phyloP scores from a whole-genome alignment of 2,888 invertebrate genomes.

The Salticus scenicus region DNA sequence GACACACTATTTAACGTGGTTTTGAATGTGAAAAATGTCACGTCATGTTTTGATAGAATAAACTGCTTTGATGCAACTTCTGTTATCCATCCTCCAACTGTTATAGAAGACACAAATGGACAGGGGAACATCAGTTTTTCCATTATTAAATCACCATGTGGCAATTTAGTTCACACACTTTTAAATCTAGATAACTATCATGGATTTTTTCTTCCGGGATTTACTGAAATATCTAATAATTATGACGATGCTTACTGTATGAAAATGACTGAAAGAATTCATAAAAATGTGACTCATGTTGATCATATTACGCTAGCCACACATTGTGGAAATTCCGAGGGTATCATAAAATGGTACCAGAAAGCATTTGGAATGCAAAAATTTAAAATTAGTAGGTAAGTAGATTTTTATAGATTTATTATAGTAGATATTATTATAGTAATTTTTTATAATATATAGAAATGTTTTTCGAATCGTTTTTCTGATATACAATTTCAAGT shows the following conservation, averaged over 20 bases:
- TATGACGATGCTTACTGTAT: neutral
- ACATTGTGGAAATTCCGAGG: constrained; percentile 74
- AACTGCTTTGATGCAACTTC: neutral
- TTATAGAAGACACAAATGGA: constrained; percentile 70
- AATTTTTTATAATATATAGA: too few relatives aligned
- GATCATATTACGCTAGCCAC: constrained; percentile 77
- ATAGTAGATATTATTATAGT: too few relatives aligned
- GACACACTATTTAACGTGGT: constrained; percentile 77
- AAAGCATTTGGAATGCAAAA: constrained; percentile 76
- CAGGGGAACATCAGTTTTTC: constrained; percentile 75
- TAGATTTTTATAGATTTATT: too few relatives aligned
- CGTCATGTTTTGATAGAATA: constrained; percentile 27
- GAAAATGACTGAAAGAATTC: neutral
- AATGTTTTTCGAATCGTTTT: too few relatives aligned
- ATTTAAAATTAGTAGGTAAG: constrained; percentile 76
- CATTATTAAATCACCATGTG: constrained; percentile 76
- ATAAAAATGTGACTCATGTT: constrained; percentile 73
- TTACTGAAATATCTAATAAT: constrained; percentile 65
- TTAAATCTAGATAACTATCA: constrained; percentile 75
- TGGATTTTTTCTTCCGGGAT: constrained; percentile 77
- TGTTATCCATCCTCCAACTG: constrained; percentile 7
- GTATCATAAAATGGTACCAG: constrained; percentile 77
- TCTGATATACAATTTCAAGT: too few relatives aligned
- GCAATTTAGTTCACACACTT: constrained; percentile 77
- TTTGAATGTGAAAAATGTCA: constrained; percentile 75